Evolutionary conservation across 2,797 vertebrate species (phyloP).

Genomic region (Leptodactylus fallax): DNA sequence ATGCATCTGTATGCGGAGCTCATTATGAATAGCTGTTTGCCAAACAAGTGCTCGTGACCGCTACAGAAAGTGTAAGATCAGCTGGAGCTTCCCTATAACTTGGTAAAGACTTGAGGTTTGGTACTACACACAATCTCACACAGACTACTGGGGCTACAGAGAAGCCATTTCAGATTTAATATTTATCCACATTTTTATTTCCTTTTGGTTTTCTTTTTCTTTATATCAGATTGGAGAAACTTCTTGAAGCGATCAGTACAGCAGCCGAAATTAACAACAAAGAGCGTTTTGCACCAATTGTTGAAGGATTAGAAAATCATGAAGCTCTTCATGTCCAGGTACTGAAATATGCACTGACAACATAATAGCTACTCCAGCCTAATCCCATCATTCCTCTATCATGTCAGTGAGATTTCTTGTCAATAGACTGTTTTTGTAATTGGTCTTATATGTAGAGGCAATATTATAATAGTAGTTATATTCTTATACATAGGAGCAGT

Average conservation of each 20-base stretch:
- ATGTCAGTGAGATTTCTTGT: neutral
- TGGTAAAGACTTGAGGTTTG: too few relatives aligned
- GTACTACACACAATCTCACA: too few relatives aligned
- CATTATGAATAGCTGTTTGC: too few relatives aligned
- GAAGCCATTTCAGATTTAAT: too few relatives aligned
- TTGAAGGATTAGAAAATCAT: constrained; percentile 95
- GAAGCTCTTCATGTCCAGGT: constrained; percentile 96
- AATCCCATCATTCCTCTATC: neutral
- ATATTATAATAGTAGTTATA: neutral
- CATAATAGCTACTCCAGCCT: neutral
- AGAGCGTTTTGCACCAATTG: constrained; percentile 92
- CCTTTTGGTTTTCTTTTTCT: neutral
- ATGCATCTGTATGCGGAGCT: too few relatives aligned
- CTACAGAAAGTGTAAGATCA: too few relatives aligned
- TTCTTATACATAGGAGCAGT: neutral
- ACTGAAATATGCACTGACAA: neutral
- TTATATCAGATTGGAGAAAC: constrained; percentile 87
- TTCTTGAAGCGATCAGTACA: constrained; percentile 94
- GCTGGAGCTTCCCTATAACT: too few relatives aligned
- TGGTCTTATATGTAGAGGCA: neutral
- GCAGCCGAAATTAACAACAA: constrained; percentile 92
- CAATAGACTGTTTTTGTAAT: neutral
- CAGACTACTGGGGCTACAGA: too few relatives aligned
- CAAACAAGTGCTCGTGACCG: too few relatives aligned
- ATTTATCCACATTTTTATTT: too few relatives aligned